These are phyloP conservation scores for Jacana jacana DNA, from an alignment of 2,113 vertebrate species.

Conservation along the genomic window DNA sequence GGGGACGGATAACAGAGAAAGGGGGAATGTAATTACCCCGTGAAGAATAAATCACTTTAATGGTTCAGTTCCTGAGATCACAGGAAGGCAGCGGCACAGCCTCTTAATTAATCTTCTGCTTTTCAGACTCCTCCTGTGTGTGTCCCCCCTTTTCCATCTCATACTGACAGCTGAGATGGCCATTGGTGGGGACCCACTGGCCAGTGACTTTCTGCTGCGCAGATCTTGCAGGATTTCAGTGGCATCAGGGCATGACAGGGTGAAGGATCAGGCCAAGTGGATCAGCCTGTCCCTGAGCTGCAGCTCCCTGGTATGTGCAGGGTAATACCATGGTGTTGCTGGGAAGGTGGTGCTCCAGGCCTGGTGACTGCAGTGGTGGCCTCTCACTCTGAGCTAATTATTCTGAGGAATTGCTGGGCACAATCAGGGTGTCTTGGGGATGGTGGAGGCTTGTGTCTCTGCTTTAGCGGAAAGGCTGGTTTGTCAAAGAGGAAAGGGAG, in stretches of 20 bases:
- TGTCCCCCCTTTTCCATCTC: background rate
- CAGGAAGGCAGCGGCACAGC: background rate
- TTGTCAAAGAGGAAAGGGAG: background rate
- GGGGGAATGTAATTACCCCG: background rate
- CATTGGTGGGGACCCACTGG: background rate
- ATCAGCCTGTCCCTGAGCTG: background rate
- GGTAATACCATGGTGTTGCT: accelerated
- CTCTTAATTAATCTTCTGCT: constrained; percentile 5
- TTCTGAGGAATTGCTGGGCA: background rate
- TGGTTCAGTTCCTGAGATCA: constrained; percentile 20
- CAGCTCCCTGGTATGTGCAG: background rate
- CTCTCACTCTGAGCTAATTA: accelerated
- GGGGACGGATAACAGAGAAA: background rate
- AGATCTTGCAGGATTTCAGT: background rate
- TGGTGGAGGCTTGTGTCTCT: background rate
- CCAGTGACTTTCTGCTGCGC: background rate
- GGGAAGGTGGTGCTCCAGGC: background rate
- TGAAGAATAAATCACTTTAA: constrained; percentile 2
- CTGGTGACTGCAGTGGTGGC: too few relatives aligned
- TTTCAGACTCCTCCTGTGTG: background rate
- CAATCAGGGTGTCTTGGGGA: background rate
- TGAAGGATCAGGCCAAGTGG: background rate
- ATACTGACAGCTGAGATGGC: background rate
- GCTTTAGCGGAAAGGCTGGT: background rate
- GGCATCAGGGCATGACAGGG: background rate